These are phyloP conservation scores for Luidia sarsii DNA, from an alignment of 53 echinoderm and acorn worm genomes.

Conservation along the genomic window DNA sequence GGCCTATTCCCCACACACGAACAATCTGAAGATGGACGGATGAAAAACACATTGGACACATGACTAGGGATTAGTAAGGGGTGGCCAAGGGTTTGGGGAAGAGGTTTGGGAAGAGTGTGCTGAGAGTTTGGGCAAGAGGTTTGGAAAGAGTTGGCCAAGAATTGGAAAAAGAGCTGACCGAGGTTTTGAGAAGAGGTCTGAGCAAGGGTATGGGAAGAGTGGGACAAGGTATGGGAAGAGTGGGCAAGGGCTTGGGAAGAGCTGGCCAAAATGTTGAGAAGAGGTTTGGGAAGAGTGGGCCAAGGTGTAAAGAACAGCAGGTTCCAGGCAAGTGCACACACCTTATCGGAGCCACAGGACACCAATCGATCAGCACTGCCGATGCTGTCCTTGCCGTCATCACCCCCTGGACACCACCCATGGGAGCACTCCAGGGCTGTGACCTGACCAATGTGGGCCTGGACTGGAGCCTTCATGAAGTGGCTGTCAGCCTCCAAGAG, in stretches of 20 bases:
- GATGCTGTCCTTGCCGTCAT: conserved; percentile 12
- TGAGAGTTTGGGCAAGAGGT: too few relatives aligned
- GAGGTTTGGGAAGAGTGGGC: too few relatives aligned
- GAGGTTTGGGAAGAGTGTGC: too few relatives aligned
- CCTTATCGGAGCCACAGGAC: conserved; percentile 88
- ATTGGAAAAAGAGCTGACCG: too few relatives aligned
- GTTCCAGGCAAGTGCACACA: too few relatives aligned
- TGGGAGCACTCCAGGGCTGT: conserved; percentile 79
- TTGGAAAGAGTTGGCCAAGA: too few relatives aligned
- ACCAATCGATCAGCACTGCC: conserved; percentile 69
- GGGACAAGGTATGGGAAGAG: too few relatives aligned
- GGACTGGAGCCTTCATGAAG: conserved; percentile 74
- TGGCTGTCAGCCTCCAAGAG: conserved; percentile 68
- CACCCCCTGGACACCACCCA: conserved; percentile 38
- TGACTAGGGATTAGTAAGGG: neutral
- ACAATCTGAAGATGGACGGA: conserved; percentile 51
- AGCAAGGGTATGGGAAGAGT: too few relatives aligned
- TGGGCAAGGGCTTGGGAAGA: too few relatives aligned
- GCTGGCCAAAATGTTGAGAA: too few relatives aligned
- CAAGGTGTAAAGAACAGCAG: too few relatives aligned
- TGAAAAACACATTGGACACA: neutral
- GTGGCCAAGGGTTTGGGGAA: neutral
- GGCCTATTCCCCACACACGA: conserved; percentile 65
- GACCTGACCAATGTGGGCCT: conserved; percentile 84
- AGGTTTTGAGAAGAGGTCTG: too few relatives aligned